These are phyloP conservation scores for Pseudochirops corinnae DNA, from an alignment of 2,797 vertebrate genomes.

Conservation along the genomic window DNA sequence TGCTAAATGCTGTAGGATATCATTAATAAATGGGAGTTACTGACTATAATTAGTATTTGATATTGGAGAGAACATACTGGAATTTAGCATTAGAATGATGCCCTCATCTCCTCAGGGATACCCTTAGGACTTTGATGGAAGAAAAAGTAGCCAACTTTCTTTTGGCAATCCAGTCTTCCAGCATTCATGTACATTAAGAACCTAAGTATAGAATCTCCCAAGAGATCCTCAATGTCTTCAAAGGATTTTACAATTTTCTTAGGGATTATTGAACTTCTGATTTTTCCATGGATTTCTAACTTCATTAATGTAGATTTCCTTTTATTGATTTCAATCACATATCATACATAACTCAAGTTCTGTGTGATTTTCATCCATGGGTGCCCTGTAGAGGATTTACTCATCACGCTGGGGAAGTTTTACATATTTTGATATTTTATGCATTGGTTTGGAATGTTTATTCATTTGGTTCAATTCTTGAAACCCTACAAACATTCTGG, in stretches of 20 bases:
- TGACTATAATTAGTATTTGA: no score
- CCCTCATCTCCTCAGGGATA: no score
- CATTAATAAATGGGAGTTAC: no score
- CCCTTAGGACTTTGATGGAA: no score
- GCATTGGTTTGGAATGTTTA: not conserved
- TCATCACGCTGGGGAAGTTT: not conserved
- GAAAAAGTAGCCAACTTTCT: no score
- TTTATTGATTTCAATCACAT: not conserved
- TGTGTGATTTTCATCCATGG: not conserved
- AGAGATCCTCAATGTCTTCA: not conserved
- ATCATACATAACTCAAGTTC: not conserved
- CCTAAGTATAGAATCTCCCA: not conserved
- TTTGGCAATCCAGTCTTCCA: no score
- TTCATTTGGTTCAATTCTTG: not conserved
- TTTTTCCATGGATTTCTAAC: not conserved
- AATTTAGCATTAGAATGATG: no score
- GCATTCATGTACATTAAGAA: not conserved
- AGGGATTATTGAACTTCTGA: not conserved
- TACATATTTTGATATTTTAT: no score
- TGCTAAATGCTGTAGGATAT: no score
- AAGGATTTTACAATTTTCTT: not conserved
- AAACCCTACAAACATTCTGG: not conserved
- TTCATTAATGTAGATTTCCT: not conserved
- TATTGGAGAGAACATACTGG: no score
- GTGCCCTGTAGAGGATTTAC: not conserved